Percentiles rank a stretch among this genome's conserved stretches.
Evolutionary conservation across 2,797 vertebrate species (phyloP).

Genomic region (Chelon auratus): DNA sequence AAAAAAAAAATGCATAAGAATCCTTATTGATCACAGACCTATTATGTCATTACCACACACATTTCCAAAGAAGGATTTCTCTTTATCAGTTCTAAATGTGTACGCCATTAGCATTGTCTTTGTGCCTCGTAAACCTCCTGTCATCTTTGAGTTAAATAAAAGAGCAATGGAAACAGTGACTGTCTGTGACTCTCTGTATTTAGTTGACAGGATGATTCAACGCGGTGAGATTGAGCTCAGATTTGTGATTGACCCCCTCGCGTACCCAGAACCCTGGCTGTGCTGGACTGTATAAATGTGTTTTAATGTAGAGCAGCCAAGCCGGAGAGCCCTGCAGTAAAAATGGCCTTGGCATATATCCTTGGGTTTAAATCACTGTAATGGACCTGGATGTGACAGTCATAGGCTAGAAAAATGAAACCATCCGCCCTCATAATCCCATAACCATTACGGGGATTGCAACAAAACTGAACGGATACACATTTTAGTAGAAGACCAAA

Average conservation of each 20-base stretch:
- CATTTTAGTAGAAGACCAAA: conserved; percentile 39
- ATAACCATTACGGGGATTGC: conserved; percentile 74
- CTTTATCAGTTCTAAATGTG: conserved; percentile 2
- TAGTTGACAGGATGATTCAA: conserved; percentile 62
- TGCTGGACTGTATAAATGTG: conserved; percentile 68
- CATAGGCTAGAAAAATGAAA: conserved; percentile 80
- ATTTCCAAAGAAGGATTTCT: neutral
- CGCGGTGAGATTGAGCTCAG: conserved; percentile 54
- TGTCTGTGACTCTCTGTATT: conserved; percentile 56
- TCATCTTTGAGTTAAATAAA: conserved; percentile 54
- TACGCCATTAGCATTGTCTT: conserved; percentile 15
- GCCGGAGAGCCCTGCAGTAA: conserved; percentile 71
- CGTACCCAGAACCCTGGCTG: conserved; percentile 62
- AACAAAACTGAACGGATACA: conserved; percentile 74
- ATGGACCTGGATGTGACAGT: conserved; percentile 80
- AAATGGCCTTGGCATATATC: conserved; percentile 77
- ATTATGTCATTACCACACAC: neutral
- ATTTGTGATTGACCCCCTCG: conserved; percentile 65
- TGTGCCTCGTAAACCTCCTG: conserved; percentile 32
- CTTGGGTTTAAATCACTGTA: conserved; percentile 80
- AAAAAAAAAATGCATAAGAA: neutral
- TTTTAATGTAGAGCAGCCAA: conserved; percentile 78
- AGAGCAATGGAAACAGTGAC: conserved; percentile 64
- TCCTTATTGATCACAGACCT: neutral
- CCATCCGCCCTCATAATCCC: conserved; percentile 76